These are phyloP conservation scores for Carollia perspicillata DNA, from an alignment of 2,113 vertebrate genomes.

Conservation along the genomic window DNA sequence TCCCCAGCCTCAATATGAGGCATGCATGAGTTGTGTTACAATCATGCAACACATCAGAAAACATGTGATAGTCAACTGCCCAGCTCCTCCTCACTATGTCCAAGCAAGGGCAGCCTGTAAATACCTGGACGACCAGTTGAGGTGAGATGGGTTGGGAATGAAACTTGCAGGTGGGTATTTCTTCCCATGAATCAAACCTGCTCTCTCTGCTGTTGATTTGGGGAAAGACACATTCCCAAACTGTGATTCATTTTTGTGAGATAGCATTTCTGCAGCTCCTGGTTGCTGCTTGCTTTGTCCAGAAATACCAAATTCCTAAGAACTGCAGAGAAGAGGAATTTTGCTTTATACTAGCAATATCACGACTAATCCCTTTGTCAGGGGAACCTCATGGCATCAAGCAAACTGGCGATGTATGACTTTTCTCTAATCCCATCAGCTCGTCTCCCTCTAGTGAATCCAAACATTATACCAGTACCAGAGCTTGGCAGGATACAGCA, in stretches of 20 bases:
- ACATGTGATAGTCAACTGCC: not conserved
- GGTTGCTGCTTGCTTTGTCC: not conserved
- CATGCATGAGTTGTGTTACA: not conserved
- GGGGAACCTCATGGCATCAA: not conserved
- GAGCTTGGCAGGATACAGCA: not conserved
- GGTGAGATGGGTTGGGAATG: not conserved
- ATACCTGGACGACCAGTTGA: not conserved
- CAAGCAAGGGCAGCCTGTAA: not conserved
- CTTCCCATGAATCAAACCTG: not conserved
- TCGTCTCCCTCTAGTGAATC: slow-evolving; percentile 36
- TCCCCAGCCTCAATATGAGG: not conserved
- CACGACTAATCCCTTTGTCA: slow-evolving; percentile 4
- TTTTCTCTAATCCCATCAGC: slow-evolving; percentile 36
- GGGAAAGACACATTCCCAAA: not conserved
- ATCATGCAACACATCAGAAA: not conserved
- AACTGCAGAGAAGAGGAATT: not conserved
- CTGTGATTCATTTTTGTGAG: not conserved
- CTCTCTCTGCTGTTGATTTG: not conserved
- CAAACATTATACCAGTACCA: not conserved
- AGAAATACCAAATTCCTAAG: slow-evolving; percentile 6
- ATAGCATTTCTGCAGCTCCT: not conserved
- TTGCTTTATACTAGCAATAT: not conserved
- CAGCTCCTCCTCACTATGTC: not conserved
- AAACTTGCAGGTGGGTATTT: not conserved
- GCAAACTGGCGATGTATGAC: not conserved